Evolutionary conservation across 2,797 vertebrate species (phyloP).

Genomic region (Eulemur albifrons): DNA sequence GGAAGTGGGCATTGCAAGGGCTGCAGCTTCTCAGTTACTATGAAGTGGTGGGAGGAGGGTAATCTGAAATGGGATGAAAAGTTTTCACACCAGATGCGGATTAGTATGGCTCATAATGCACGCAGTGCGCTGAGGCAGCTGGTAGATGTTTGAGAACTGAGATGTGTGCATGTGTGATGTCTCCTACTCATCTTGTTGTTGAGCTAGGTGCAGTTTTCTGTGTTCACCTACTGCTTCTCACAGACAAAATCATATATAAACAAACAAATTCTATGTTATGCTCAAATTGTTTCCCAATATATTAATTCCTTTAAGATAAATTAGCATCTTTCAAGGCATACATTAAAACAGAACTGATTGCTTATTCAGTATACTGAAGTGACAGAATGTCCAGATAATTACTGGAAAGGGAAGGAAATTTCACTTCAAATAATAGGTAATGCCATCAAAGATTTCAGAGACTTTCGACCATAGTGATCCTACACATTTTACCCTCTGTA

Average conservation of each 20-base stretch:
- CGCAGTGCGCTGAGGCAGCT: not conserved
- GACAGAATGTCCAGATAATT: not conserved
- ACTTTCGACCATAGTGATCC: not conserved
- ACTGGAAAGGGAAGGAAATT: not conserved
- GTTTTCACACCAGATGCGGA: not conserved
- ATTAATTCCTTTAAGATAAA: constrained; percentile 14
- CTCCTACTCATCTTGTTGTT: not conserved
- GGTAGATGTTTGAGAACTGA: not conserved
- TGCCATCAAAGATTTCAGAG: not conserved
- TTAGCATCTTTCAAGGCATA: not conserved
- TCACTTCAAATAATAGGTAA: not conserved
- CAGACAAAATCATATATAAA: not conserved
- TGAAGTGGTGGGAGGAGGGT: not conserved
- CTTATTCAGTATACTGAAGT: not conserved
- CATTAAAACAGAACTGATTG: not conserved
- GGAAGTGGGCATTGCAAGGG: not conserved
- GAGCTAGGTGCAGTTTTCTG: not conserved
- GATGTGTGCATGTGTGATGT: not conserved
- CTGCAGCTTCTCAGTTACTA: not conserved
- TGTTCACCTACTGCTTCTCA: not conserved
- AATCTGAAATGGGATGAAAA: not conserved
- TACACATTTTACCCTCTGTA: not conserved
- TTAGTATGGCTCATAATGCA: not conserved
- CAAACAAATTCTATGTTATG: not conserved
- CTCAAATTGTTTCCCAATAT: not conserved